A percentile compares a stretch with the other conserved stretches of the same genome.
phyloP scores from a whole-genome alignment of 2,113 vertebrate species.

The Cryptotis parvus region DNA sequence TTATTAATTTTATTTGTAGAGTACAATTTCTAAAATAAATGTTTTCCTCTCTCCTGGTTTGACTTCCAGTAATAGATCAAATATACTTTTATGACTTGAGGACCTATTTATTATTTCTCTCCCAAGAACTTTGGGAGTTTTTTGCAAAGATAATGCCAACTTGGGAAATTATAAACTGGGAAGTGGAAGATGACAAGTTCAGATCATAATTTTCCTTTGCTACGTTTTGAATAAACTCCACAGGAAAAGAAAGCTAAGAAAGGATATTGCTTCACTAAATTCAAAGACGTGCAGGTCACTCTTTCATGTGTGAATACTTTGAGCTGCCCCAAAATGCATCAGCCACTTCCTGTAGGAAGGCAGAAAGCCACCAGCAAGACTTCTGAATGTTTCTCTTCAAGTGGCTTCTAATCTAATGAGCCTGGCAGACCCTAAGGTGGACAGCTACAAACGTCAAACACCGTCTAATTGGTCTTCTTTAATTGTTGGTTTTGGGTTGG shows the following conservation, averaged over 20 bases:
- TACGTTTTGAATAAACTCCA: not conserved
- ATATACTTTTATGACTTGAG: not conserved
- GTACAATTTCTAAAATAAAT: conserved; percentile 36
- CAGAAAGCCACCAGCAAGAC: not conserved
- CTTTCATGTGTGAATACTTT: not conserved
- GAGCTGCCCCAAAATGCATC: not conserved
- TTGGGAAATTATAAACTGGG: not conserved
- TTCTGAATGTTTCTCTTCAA: not conserved
- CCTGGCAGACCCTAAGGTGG: not conserved
- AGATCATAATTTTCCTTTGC: not conserved
- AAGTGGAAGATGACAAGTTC: not conserved
- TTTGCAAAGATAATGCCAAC: conserved; percentile 14
- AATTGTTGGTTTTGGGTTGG: too few species aligned
- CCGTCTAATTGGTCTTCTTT: not conserved
- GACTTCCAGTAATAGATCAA: not conserved
- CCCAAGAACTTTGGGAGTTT: not conserved
- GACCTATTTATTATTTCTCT: not conserved
- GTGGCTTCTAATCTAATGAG: not conserved
- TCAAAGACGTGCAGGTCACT: too few species aligned
- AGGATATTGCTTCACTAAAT: not conserved
- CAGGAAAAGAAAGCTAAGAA: not conserved
- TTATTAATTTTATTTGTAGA: not conserved
- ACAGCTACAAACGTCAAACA: not conserved
- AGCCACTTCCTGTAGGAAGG: not conserved
- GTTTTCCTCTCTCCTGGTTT: not conserved